phyloP scores from a whole-genome alignment of 2,888 invertebrate genomes.

The Acanthosepion esculentum region DNA sequence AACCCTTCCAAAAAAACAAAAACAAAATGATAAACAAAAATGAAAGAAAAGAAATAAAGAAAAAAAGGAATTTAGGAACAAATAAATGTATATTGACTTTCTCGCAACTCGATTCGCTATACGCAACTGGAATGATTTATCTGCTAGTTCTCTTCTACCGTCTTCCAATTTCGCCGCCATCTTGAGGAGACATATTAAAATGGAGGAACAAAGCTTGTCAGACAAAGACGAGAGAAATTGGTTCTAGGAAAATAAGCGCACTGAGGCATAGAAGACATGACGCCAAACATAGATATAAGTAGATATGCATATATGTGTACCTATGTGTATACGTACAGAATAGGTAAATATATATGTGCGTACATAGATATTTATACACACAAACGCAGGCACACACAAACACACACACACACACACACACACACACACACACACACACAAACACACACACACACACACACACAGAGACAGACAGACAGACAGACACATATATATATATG shows the following conservation, averaged over 20 bases:
- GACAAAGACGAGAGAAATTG: background rate
- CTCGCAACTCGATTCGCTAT: background rate
- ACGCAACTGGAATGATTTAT: background rate
- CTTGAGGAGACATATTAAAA: background rate
- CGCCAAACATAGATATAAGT: background rate
- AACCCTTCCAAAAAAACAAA: background rate
- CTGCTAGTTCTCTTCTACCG: background rate
- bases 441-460: too few relatives aligned
- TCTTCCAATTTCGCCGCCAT: background rate
- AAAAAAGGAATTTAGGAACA: background rate
- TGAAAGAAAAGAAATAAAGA: background rate
- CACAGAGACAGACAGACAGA: too few relatives aligned
- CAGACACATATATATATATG: too few relatives aligned
- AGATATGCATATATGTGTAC: background rate
- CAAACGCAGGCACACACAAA: too few relatives aligned
- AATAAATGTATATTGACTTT: background rate
- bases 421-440: too few relatives aligned
- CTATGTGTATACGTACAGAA: background rate
- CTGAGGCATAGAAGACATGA: background rate
- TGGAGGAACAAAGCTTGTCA: background rate
- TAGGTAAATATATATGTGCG: background rate
- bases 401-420: too few relatives aligned
- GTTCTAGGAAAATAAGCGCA: background rate
- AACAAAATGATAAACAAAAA: background rate
- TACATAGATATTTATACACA: too few relatives aligned